Conservation (phyloP, 2,113 vertebrate species). For the Atlantisia rogersi region DNA sequence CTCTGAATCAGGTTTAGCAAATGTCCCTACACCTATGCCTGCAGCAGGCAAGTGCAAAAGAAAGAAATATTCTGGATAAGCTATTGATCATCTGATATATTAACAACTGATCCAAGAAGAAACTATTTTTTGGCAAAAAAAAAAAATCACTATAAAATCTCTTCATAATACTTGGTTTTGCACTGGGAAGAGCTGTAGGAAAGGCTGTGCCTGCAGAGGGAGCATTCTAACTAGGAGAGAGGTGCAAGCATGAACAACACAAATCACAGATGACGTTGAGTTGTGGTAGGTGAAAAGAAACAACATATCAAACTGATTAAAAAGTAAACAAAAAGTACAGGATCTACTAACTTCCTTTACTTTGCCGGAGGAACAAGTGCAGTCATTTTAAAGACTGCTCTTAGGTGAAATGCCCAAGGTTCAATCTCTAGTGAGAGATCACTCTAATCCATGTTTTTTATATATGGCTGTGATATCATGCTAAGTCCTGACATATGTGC, state of each 20-base stretch:
- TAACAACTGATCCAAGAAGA: not conserved
- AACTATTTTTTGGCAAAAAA: not conserved
- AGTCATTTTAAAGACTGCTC: not conserved
- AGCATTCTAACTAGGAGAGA: slow-evolving; percentile 58
- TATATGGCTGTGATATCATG: not conserved
- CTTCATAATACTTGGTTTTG: not conserved
- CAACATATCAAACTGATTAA: not conserved
- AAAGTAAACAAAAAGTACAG: not conserved
- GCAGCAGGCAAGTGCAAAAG: not conserved
- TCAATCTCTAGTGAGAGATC: not conserved
- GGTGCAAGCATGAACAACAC: not conserved
- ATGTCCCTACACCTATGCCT: not conserved
- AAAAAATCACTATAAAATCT: not conserved
- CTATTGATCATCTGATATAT: not conserved
- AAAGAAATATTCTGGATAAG: not conserved
- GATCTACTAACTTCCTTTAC: not conserved
- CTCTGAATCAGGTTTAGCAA: not conserved
- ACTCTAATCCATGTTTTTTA: not conserved
- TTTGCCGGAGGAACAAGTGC: not conserved
- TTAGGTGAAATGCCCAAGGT: not conserved
- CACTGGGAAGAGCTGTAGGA: not conserved
- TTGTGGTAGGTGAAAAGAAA: not conserved
- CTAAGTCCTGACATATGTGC: not conserved
- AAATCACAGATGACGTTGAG: not conserved
- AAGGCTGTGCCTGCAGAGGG: slow-evolving; percentile 67